These are phyloP conservation scores for Peribatodes rhomboidaria DNA, from an alignment of 2,888 invertebrate species.

Conservation along the genomic window DNA sequence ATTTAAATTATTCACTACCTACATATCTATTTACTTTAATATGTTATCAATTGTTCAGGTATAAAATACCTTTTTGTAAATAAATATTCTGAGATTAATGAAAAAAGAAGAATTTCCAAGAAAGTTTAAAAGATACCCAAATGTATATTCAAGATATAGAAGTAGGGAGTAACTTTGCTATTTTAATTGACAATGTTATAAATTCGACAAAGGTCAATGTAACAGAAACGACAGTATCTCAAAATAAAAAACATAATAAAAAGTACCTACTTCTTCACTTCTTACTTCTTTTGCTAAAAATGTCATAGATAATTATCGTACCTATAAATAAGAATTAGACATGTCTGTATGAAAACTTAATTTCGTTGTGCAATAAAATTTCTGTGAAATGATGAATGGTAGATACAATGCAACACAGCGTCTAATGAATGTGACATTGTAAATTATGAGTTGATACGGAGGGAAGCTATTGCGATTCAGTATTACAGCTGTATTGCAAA, in stretches of 20 bases:
- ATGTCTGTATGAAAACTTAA: too few relatives aligned
- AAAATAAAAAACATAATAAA: not conserved
- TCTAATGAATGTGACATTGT: too few relatives aligned
- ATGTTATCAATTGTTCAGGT: constrained; percentile 16
- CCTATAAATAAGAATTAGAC: too few relatives aligned
- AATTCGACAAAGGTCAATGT: constrained; percentile 22
- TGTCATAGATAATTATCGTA: too few relatives aligned
- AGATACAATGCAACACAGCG: too few relatives aligned
- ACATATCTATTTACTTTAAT: not conserved
- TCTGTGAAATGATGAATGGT: too few relatives aligned
- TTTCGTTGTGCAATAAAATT: too few relatives aligned
- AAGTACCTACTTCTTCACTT: too few relatives aligned
- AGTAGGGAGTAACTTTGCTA: not conserved
- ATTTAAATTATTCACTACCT: not conserved
- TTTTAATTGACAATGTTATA: not conserved
- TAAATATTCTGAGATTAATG: constrained; percentile 13
- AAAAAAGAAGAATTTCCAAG: constrained; percentile 3
- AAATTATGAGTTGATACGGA: too few relatives aligned
- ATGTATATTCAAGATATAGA: not conserved
- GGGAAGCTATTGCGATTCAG: too few relatives aligned
- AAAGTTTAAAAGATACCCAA: not conserved
- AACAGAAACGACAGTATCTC: constrained; percentile 5
- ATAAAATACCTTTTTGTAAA: constrained; percentile 38
- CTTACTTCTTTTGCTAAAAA: too few relatives aligned
- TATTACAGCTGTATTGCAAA: too few relatives aligned